These are phyloP conservation scores for Sebastiscus albofasciatus DNA, from an alignment of 2,797 vertebrate species.

Conservation along the genomic window DNA sequence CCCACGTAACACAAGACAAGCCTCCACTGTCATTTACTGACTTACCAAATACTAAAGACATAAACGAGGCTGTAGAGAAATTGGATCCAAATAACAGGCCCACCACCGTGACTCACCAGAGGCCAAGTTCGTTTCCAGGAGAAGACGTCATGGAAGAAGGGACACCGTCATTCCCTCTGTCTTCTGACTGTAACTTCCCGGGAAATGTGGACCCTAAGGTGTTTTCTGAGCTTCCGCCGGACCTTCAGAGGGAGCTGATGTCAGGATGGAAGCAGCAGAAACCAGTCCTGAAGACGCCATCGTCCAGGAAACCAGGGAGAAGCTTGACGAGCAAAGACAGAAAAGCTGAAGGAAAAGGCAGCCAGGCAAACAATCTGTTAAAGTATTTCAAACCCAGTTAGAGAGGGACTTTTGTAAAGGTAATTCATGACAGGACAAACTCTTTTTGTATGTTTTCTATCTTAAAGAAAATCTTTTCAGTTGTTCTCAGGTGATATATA, in stretches of 20 bases:
- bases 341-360: conserved; percentile 50
- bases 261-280: conserved; percentile 85
- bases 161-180: background rate
- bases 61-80: background rate
- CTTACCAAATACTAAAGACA: background rate
- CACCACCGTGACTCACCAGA: background rate
- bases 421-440: background rate
- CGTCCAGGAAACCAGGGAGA: conserved; percentile 61
- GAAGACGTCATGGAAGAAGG: conserved; percentile 11
- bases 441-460: background rate
- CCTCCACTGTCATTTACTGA: background rate
- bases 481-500: background rate
- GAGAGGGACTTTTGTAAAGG: background rate
- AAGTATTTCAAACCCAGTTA: conserved; percentile 86
- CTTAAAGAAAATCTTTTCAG: background rate
- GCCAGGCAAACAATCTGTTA: conserved; percentile 80
- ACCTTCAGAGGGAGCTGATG: conserved; percentile 87
- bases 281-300: conserved; percentile 57
- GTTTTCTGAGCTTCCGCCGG: conserved; percentile 85
- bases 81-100: background rate
- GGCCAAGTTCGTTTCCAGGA: background rate
- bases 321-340: conserved; percentile 57
- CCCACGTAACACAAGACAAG: background rate
- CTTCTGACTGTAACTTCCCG: conserved; percentile 76
- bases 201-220: conserved; percentile 84